These are phyloP conservation scores for Barnardius zonarius DNA, from an alignment of 2,113 vertebrate genomes.

Conservation along the genomic window DNA sequence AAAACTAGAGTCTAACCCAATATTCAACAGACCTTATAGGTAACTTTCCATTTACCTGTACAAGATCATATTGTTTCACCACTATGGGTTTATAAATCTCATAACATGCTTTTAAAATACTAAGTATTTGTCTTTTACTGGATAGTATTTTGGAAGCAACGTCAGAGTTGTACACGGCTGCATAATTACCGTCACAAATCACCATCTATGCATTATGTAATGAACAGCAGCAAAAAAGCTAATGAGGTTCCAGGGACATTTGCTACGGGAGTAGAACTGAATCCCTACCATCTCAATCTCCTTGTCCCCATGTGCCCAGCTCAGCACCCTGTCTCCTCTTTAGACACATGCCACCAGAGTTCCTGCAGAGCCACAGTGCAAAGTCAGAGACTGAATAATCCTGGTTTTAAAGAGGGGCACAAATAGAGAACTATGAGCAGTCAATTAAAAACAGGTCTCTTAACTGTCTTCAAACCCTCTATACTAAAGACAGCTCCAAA, in stretches of 20 bases:
- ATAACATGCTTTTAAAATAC: background rate
- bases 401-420: background rate
- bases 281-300: background rate
- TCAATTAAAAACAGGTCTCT: background rate
- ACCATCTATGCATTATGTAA: background rate
- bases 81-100: background rate
- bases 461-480: background rate
- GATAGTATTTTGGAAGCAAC: background rate
- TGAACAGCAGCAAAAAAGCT: background rate
- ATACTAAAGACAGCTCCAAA: background rate
- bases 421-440: background rate
- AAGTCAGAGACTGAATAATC: background rate
- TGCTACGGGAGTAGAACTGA: background rate
- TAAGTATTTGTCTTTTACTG: background rate
- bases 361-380: background rate
- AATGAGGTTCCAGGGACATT: background rate
- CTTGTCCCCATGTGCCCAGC: background rate
- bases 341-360: background rate
- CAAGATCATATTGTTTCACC: background rate
- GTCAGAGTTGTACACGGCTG: background rate
- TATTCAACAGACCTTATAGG: background rate
- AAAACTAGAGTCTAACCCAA: background rate
- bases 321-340: background rate
- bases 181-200: background rate
- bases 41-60: background rate